Base-by-base conservation (phyloP, 1,140 invertebrate genomes). In the Danaus plexippus region DNA sequence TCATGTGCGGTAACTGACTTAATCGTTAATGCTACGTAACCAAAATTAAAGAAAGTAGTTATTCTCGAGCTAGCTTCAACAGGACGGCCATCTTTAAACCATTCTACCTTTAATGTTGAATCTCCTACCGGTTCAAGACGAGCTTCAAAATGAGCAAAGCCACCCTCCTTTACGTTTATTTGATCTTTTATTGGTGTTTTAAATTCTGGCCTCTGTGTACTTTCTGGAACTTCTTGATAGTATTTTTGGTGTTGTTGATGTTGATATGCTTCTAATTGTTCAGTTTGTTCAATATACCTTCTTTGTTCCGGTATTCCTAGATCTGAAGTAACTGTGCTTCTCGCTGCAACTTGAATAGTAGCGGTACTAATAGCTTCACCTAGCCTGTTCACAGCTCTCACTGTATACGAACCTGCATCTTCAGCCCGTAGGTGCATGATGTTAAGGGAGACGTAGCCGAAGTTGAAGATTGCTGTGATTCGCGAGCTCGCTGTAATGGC, bases 371-470 rank as follows among this genome's bases (percentile, higher is more conserved):
- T 90, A 64, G 94, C 94, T 90, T 96, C 94, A 72, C 95, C 95
- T 77, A 93, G 90, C 74, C 92, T 92, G 83, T 97, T 97, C 54
- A 94, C 92, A 88, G 95, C 96, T 73, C 95, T 92, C 66, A 95
- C 94, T 68, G 94, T 96, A 73, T 97, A 97, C 77, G 93, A 92
- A 89, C 96, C 96, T 69, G 93, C 92, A 92, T 97, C 96, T 92
- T 97, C 95, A 89, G 92, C 91, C 87, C 96, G 94, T 89, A 98
- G 92, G 91, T 98, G 97, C 91, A 97, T 91, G 84, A 99, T 98
- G 88, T 98, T 98, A 66, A 99, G 92, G 86, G 96, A 96, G 87
- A 99, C 96, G 90, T 98, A 98, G 80, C 97, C 97, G 91, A 99
- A 98, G 90, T 98, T 98, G 90, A 97, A 97, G 88, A 96, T 95